Conservation (phyloP, 2,888 invertebrate genomes). For the Clistopyga incitator region DNA sequence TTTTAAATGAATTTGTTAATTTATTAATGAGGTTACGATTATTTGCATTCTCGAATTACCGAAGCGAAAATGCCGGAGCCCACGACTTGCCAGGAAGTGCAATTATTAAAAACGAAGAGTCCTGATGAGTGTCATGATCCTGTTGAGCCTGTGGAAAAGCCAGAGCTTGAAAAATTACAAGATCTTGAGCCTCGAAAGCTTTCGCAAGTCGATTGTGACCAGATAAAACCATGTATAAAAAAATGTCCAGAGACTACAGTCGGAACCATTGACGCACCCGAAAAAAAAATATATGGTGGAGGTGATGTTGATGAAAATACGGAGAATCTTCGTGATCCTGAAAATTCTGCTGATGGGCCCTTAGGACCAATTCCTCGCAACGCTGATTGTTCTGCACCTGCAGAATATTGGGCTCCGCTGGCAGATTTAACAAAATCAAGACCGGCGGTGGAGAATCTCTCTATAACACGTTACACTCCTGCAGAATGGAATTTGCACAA, state of each 20-base stretch:
- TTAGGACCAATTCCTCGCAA: slow-evolving; percentile 54
- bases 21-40: background rate
- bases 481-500: slow-evolving; percentile 88
- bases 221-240: background rate
- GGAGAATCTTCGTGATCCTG: slow-evolving; percentile 18
- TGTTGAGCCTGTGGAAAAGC: slow-evolving; percentile 5
- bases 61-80: slow-evolving; percentile 56
- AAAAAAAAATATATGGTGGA: background rate
- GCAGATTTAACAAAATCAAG: slow-evolving; percentile 89
- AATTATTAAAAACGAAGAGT: slow-evolving; percentile 28
- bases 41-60: background rate
- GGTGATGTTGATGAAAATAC: slow-evolving; percentile 3
- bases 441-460: slow-evolving; percentile 90
- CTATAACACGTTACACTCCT: slow-evolving; percentile 89
- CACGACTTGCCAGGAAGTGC: slow-evolving; percentile 46
- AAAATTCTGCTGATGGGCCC: slow-evolving; percentile 41
- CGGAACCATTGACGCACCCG: background rate
- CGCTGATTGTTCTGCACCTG: slow-evolving; percentile 49
- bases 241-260: background rate
- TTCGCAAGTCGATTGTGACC: background rate
- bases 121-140: slow-evolving; percentile 28
- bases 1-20: background rate
- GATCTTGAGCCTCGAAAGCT: background rate
- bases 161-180: slow-evolving; percentile 16
- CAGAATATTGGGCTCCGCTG: slow-evolving; percentile 88